Base-by-base conservation (phyloP, 2,113 vertebrate species). In the Elanoides forficatus region DNA sequence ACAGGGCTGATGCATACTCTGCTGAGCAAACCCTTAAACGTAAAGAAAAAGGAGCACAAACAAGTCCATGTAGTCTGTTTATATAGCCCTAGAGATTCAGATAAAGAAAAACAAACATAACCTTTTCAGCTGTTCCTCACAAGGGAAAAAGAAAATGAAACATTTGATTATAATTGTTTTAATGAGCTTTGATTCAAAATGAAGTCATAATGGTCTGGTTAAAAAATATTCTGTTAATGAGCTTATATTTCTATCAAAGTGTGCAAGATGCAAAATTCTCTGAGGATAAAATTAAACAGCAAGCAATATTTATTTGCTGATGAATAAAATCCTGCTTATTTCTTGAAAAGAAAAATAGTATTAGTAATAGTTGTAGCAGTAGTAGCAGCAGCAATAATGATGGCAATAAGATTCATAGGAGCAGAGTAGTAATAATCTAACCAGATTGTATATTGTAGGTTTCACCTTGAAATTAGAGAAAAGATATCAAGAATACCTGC, bases 91-190 rank as follows among this genome's bases (percentile, higher is more conserved):
- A 96, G 97, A 98, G 96, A 98, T 97, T 97, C 97, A 97, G 96
- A 96, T 97, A 97, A 98, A 98, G 97, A 98, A 98, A 98, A 98
- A 98, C 97, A 98, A 98, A 98, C 97, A 98, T 98, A 98, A 98
- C 98, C 98, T 98, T 98, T 98, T 98, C 97, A 98, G 97, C 97
- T 98, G 95, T 96, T 98, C 98, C 90, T 98, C 97, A 97, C 96
- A 97, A 98, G 98, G 97, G 96, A 97, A 98, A 98, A 98, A 98
- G 96, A 98, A 98, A 98, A 98, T 97, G 97, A 98, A 98, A 98
- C 97, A 98, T 98, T 98, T 98, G 98, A 98, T 98, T 98, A 98
- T 98, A 98, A 98, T 98, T 98, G 97, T 98, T 98, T 97, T 98
- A 98, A 98, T 98, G 97, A 98, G 98, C 97, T 98, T 95, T 97